Evolutionary conservation across 2,797 vertebrate species (phyloP).

Genomic region (Oceanodroma leucorhoa): DNA sequence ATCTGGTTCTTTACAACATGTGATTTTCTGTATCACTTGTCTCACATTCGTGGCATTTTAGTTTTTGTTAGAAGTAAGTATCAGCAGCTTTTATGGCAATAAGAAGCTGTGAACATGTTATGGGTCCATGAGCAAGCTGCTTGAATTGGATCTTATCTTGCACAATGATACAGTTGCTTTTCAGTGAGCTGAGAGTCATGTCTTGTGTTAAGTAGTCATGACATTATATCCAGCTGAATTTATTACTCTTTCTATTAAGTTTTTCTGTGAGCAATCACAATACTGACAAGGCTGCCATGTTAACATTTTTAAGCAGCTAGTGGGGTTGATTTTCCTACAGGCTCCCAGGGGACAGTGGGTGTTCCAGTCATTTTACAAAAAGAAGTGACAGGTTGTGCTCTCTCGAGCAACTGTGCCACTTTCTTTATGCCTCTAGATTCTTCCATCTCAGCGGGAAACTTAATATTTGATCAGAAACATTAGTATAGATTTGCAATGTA

Average conservation of each 20-base stretch:
- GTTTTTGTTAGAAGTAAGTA: not conserved
- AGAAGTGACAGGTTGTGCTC: slow-evolving; percentile 34
- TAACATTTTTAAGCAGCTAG: slow-evolving; percentile 50
- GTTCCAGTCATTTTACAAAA: slow-evolving; percentile 27
- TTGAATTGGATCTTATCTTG: slow-evolving; percentile 4
- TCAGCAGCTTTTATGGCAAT: slow-evolving; percentile 6
- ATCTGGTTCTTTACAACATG: not conserved
- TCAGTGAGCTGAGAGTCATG: not conserved
- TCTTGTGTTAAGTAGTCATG: slow-evolving; percentile 60
- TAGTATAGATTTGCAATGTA: slow-evolving; percentile 28
- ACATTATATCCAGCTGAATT: slow-evolving; percentile 56
- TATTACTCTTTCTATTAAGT: slow-evolving; percentile 54
- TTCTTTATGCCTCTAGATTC: slow-evolving; percentile 22
- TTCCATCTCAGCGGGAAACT: slow-evolving; percentile 21
- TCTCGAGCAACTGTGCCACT: not conserved
- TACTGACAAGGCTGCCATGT: slow-evolving; percentile 58
- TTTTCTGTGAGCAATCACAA: slow-evolving; percentile 44
- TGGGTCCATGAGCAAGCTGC: not conserved
- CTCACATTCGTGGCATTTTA: not conserved
- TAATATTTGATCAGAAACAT: slow-evolving; percentile 40
- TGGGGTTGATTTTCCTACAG: slow-evolving; percentile 50
- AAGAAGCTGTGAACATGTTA: not conserved
- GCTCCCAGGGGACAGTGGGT: slow-evolving; percentile 8
- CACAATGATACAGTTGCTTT: not conserved
- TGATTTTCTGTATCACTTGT: not conserved